These are phyloP conservation scores for Motacilla tschutschensis DNA, from an alignment of 2,113 vertebrate species.

Conservation along the genomic window DNA sequence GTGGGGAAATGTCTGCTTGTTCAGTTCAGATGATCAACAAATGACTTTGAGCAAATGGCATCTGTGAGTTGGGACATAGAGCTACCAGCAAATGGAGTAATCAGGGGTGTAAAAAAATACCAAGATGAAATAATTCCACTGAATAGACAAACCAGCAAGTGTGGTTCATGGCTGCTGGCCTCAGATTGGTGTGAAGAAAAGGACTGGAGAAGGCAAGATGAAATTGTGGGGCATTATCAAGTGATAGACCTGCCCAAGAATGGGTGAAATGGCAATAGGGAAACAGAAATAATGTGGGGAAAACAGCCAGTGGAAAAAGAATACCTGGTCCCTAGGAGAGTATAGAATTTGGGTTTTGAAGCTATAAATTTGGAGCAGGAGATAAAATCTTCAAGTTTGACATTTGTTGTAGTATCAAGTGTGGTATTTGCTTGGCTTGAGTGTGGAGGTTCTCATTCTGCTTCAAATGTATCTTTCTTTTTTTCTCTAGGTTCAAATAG, in stretches of 20 bases:
- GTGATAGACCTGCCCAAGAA: fast-evolving
- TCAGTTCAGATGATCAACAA: not conserved
- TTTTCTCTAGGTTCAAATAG: not conserved
- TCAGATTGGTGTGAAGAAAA: fast-evolving
- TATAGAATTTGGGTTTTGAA: not conserved
- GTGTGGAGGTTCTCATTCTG: not conserved
- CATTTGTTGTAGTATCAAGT: not conserved
- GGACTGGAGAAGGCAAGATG: not conserved
- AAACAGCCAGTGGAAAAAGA: not conserved
- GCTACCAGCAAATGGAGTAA: not conserved
- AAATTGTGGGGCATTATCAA: not conserved
- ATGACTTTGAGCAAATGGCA: fast-evolving
- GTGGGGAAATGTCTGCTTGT: not conserved
- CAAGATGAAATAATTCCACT: not conserved
- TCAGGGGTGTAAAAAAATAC: not conserved
- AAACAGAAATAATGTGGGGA: not conserved
- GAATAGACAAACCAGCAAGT: not conserved
- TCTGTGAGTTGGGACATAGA: fast-evolving
- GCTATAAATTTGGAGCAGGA: not conserved
- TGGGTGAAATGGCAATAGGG: not conserved
- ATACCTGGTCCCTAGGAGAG: not conserved
- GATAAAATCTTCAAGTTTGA: not conserved
- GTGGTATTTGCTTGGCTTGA: not conserved
- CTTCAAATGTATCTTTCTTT: not conserved
- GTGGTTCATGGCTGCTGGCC: not conserved